phyloP scores from a whole-genome alignment of 1,140 invertebrate genomes.

The Lordiphosa stackelbergi region DNA sequence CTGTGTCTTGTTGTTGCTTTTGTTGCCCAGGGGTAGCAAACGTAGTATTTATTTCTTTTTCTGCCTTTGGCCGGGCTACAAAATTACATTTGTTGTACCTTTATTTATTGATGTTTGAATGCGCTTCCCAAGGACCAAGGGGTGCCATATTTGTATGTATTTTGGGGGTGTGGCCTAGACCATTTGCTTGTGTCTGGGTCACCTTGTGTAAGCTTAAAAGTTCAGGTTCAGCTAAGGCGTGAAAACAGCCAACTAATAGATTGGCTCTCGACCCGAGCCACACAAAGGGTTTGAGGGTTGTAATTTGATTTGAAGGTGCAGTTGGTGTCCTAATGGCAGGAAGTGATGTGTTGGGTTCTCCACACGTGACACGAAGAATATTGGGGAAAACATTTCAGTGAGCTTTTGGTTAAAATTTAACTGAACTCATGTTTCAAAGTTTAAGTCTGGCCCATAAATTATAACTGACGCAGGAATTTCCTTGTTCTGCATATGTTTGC shows the following conservation, averaged over 20 bases:
- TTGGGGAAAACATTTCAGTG: not conserved
- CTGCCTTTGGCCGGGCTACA: constrained; percentile 39
- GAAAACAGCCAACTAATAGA: constrained; percentile 70
- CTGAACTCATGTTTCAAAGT: constrained; percentile 40
- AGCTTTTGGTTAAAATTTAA: constrained; percentile 23
- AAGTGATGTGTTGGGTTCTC: constrained; percentile 13
- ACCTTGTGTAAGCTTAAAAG: constrained; percentile 47
- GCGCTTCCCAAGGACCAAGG: constrained; percentile 27
- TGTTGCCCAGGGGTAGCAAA: constrained; percentile 21
- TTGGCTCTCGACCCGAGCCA: constrained; percentile 39
- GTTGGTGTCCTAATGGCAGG: constrained; percentile 35
- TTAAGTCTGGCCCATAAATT: constrained; percentile 48
- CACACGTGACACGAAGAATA: constrained; percentile 5
- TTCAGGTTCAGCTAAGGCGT: constrained; percentile 31
- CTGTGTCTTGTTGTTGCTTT: too few species aligned
- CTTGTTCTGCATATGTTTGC: constrained; percentile 36
- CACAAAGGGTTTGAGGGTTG: constrained; percentile 7
- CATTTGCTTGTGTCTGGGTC: constrained; percentile 20
- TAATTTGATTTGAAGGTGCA: constrained; percentile 40
- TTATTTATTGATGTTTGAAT: constrained; percentile 72
- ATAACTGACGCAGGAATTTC: constrained; percentile 52
- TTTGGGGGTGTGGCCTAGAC: constrained; percentile 40
- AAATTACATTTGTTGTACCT: constrained; percentile 74
- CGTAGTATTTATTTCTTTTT: constrained; percentile 49
- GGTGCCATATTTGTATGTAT: not conserved